Conservation (phyloP, 2,797 vertebrate genomes). For the Pipistrellus pipistrellus region DNA sequence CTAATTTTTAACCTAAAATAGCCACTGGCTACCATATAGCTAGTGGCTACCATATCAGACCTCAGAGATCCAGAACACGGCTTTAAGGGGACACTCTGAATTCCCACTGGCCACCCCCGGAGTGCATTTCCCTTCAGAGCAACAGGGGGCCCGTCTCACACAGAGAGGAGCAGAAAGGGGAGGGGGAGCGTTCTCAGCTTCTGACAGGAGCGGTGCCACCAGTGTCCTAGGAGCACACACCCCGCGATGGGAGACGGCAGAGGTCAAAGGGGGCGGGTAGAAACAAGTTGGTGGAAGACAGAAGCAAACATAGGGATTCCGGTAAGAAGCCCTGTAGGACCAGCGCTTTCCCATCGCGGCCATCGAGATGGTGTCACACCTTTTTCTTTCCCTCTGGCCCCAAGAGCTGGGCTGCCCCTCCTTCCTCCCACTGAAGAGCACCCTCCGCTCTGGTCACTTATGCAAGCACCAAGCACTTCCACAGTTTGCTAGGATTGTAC, state of each 20-base stretch:
- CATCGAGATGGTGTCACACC: background rate
- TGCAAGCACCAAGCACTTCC: background rate
- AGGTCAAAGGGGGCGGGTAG: background rate
- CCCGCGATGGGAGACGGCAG: background rate
- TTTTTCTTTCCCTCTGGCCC: background rate
- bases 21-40: background rate
- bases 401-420: background rate
- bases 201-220: background rate
- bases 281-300: background rate
- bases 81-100: background rate
- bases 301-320: background rate
- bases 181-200: background rate
- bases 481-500: background rate
- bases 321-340: no score
- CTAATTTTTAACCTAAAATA: constrained; percentile 12
- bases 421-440: background rate
- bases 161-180: background rate
- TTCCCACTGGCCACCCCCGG: background rate
- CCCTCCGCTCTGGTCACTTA: background rate
- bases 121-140: background rate
- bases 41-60: background rate
- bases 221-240: no score
- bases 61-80: background rate
- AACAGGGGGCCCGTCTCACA: background rate
- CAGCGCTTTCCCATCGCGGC: background rate